phyloP scores from a whole-genome alignment of 2,113 vertebrate species.

The Emydocephalus ijimae region DNA sequence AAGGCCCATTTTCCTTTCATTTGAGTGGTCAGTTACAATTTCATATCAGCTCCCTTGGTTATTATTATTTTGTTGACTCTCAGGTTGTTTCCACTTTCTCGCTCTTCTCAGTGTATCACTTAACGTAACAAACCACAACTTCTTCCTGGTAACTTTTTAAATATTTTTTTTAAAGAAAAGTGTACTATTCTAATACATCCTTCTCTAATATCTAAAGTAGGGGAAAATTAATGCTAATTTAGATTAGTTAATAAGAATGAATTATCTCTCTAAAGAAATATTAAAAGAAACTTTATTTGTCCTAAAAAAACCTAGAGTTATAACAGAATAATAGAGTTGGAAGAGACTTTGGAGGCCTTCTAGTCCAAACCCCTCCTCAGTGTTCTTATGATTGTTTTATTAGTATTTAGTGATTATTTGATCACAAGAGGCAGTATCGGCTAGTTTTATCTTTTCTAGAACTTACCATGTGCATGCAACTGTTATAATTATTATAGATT shows the following conservation, averaged over 20 bases:
- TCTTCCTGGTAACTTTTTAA: neutral
- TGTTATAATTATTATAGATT: neutral
- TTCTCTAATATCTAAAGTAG: neutral
- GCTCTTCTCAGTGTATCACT: neutral
- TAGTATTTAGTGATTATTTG: neutral
- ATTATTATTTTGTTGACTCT: neutral
- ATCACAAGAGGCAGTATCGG: neutral
- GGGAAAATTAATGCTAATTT: neutral
- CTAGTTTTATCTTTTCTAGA: neutral
- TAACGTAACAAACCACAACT: neutral
- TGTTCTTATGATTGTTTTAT: neutral
- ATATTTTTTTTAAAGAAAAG: neutral
- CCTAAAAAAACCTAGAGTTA: neutral
- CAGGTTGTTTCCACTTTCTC: neutral
- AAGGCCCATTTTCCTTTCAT: neutral
- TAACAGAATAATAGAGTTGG: neutral
- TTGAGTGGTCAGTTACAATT: neutral
- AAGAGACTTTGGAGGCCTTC: neutral
- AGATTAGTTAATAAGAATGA: neutral
- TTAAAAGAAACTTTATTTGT: neutral
- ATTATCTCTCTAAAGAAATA: neutral
- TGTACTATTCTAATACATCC: neutral
- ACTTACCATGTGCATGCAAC: neutral
- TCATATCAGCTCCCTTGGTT: neutral
- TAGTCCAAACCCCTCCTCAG: neutral